These are phyloP conservation scores for Aradophagus sp. DNA, from an alignment of 1,140 invertebrate genomes.

Conservation along the genomic window DNA sequence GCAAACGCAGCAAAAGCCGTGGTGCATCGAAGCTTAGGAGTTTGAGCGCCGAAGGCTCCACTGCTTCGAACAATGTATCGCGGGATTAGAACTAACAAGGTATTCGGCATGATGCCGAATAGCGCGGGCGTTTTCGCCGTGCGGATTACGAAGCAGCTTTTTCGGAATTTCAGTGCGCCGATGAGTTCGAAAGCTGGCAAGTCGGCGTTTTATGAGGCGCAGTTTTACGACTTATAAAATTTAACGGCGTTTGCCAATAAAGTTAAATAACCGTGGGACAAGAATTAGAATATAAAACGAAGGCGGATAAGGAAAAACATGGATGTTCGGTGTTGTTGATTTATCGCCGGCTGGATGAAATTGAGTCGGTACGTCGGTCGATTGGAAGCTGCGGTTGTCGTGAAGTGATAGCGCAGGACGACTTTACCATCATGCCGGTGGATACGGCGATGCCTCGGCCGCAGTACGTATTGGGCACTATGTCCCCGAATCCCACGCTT, in stretches of 20 bases:
- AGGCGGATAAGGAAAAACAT: conserved; percentile 2
- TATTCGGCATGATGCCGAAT: conserved; percentile 35
- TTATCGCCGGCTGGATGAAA: no score
- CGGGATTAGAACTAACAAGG: conserved; percentile 35
- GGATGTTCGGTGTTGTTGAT: conserved; percentile 1
- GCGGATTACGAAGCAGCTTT: no score
- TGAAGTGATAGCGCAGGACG: no score
- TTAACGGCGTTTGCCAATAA: no score
- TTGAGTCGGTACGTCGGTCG: no score
- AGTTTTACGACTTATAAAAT: conserved; percentile 29
- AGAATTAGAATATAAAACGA: conserved; percentile 13
- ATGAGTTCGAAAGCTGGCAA: no score
- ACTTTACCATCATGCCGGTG: conserved; percentile 99
- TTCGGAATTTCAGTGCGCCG: no score
- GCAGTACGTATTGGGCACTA: conserved; percentile 99
- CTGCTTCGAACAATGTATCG: conserved; percentile 30
- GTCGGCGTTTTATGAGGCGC: conserved; percentile 31
- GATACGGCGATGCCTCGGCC: conserved; percentile 97
- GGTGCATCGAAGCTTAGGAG: conserved; percentile 30
- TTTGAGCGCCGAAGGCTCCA: conserved; percentile 25
- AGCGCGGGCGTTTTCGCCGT: no score
- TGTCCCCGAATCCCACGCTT: conserved; percentile 99
- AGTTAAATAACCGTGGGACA: conserved; percentile 25
- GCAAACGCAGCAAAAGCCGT: conserved; percentile 33
- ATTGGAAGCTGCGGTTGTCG: no score